Conservation (phyloP, 30 jellyfish, hydroid and myxozoan species). For the Phacellophora camtschatica region DNA sequence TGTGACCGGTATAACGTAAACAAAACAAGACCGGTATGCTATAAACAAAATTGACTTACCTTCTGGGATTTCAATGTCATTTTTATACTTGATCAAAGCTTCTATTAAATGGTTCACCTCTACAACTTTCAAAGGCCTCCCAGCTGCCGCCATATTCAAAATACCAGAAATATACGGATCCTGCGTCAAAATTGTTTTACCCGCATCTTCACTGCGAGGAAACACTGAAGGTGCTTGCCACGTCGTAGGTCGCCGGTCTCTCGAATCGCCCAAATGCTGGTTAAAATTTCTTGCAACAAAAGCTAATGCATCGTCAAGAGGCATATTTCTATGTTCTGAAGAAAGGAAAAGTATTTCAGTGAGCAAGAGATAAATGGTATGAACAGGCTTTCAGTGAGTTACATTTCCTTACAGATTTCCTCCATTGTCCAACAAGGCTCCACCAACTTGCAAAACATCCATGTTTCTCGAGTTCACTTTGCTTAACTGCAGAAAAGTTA, state of each 20-base stretch:
- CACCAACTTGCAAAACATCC: too few relatives aligned
- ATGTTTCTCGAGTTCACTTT: too few relatives aligned
- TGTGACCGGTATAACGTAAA: too few relatives aligned
- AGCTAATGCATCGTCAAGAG: conserved; percentile 95
- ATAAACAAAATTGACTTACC: too few relatives aligned
- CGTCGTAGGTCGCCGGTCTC: conserved; percentile 52
- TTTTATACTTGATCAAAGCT: conserved; percentile 57
- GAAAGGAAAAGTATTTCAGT: conserved; percentile 34
- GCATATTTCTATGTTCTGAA: conserved; percentile 99
- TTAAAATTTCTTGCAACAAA: conserved; percentile 97
- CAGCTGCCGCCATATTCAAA: conserved; percentile 64
- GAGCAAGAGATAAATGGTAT: too few relatives aligned
- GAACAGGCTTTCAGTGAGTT: too few relatives aligned
- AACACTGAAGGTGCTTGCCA: conserved; percentile 9
- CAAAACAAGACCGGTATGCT: too few relatives aligned
- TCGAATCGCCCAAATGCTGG: conserved; percentile 69
- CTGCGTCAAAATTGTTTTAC: conserved; percentile 59
- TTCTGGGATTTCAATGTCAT: conserved; percentile 14
- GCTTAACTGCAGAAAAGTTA: too few relatives aligned
- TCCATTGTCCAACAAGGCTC: too few relatives aligned
- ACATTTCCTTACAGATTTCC: too few relatives aligned
- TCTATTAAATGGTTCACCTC: conserved; percentile 63
- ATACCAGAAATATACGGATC: conserved; percentile 63
- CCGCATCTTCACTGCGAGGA: conserved; percentile 19
- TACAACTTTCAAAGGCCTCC: conserved; percentile 39